Base-by-base conservation (phyloP, 2,888 invertebrate species). In the Drosophila bunnanda region DNA sequence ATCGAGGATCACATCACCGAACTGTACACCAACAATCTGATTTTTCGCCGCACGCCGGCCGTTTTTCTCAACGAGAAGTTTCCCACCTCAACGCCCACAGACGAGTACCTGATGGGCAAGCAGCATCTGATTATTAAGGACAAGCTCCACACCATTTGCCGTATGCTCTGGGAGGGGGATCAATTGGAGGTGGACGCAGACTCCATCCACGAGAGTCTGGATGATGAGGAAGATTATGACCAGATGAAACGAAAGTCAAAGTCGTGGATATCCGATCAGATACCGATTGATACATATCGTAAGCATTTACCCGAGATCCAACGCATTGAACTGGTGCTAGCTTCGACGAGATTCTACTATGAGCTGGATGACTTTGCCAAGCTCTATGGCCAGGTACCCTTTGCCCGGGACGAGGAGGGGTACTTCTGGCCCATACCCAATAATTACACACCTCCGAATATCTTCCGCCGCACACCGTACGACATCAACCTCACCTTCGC, bases 401-500 rank as follows among this genome's bases (percentile, higher is more conserved):
- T 64, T 2, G 22, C 58, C 4, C 74, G 72, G 9, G 91, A 90
- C 55, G 90, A 90, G 39, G 89, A 90, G 5, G 72, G 87, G 4
- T 48, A 75, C 7, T 78, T 80, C 60, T 91, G 91, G 91, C 91
- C 91, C 44, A 77, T 90, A 17, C 79, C 80, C 60, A 84, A 88
- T 39, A 90, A 89, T 22, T 91, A 88, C 59, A 75, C 80, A 4
- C 91, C 91, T 4, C 46, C 81, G 2, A 75, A 82, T 10, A 80
- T 90, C 20, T 91, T 91, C 64, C 64, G 75, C 22, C 88, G 89
- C n/a, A 80, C 89, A 0, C 79, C 77, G 1, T 91, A 79, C 43
- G 91, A 91, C 72, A 90, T 91, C 0, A 91, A 91, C 67, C 67
- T 91, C 41, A 91, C 90, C 2, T 91, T 91, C 56, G 59, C 75